Evolutionary conservation across 2,888 invertebrate species (phyloP).

Genomic region (Leptinotarsa haldemani): DNA sequence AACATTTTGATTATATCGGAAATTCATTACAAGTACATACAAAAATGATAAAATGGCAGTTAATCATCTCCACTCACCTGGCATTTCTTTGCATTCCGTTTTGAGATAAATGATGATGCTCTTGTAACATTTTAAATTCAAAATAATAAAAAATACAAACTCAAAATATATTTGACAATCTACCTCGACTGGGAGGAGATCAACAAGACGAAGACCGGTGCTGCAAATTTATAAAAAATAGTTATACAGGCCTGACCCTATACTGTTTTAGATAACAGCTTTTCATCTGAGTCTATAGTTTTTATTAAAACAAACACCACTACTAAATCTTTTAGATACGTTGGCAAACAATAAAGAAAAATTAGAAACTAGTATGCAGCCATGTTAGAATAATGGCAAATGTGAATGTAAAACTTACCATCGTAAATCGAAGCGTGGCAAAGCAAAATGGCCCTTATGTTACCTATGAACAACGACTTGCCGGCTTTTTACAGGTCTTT

Average conservation of each 20-base stretch:
- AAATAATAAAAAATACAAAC: conserved; percentile 46
- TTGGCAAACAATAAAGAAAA: conserved; percentile 88
- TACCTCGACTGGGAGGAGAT: conserved; percentile 52
- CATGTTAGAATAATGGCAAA: conserved; percentile 73
- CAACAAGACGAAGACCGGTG: conserved; percentile 52
- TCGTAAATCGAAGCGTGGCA: neutral
- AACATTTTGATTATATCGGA: conserved; percentile 11
- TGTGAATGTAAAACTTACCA: conserved; percentile 34
- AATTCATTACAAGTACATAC: conserved; percentile 20
- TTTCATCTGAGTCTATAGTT: conserved; percentile 43
- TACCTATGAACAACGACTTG: conserved; percentile 8
- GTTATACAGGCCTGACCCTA: conserved; percentile 37
- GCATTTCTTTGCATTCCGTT: conserved; percentile 76
- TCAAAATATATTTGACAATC: conserved; percentile 43
- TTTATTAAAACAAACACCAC: conserved; percentile 66
- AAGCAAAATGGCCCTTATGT: conserved; percentile 16
- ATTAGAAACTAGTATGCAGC: conserved; percentile 85
- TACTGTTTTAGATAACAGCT: conserved; percentile 31
- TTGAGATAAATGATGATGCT: conserved; percentile 75
- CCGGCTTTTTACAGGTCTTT: neutral
- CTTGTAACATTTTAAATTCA: conserved; percentile 65
- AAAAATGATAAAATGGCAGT: conserved; percentile 18
- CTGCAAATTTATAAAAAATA: conserved; percentile 36
- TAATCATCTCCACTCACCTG: conserved; percentile 59
- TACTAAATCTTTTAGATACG: conserved; percentile 67